These are phyloP conservation scores for Polypterus bichir DNA, from an alignment of 2,113 vertebrate species.

Conservation along the genomic window DNA sequence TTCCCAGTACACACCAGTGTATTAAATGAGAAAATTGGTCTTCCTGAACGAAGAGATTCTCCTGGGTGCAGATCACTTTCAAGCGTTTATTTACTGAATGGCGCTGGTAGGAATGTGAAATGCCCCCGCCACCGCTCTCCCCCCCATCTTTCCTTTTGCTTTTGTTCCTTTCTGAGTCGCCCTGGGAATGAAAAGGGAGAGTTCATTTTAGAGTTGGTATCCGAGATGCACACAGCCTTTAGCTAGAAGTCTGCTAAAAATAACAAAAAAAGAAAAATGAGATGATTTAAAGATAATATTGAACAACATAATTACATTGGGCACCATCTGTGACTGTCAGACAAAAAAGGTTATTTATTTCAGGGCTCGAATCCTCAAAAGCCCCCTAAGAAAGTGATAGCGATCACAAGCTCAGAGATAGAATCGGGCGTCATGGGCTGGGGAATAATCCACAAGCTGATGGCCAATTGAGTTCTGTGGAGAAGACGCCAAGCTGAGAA, in stretches of 20 bases:
- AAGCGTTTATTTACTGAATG: constrained; percentile 15
- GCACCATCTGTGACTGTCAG: constrained; percentile 16
- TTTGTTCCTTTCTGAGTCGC: not conserved
- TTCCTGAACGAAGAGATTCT: constrained; percentile 14
- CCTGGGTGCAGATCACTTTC: constrained; percentile 8
- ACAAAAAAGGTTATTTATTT: constrained; percentile 20
- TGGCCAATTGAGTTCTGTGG: too few relatives aligned
- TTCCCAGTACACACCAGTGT: constrained; percentile 7
- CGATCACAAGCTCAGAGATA: constrained; percentile 17
- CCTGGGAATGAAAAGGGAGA: not conserved
- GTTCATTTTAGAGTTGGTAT: not conserved
- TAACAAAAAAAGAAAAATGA: not conserved
- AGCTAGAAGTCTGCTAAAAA: not conserved
- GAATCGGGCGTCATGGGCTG: not conserved
- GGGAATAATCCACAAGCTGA: too few relatives aligned
- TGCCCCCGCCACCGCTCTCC: too few relatives aligned
- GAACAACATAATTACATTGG: constrained; percentile 13
- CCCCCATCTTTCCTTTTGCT: constrained; percentile 1
- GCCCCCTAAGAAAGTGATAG: constrained; percentile 14
- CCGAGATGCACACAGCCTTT: not conserved
- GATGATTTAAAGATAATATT: constrained; percentile 10
- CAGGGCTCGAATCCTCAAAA: constrained; percentile 5
- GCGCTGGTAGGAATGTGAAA: constrained; percentile 9
- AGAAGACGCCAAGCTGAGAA: too few relatives aligned
- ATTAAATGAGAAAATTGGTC: constrained; percentile 18